Base-by-base conservation (phyloP, 1,140 invertebrate species). In the Euura saliciscinereae region DNA sequence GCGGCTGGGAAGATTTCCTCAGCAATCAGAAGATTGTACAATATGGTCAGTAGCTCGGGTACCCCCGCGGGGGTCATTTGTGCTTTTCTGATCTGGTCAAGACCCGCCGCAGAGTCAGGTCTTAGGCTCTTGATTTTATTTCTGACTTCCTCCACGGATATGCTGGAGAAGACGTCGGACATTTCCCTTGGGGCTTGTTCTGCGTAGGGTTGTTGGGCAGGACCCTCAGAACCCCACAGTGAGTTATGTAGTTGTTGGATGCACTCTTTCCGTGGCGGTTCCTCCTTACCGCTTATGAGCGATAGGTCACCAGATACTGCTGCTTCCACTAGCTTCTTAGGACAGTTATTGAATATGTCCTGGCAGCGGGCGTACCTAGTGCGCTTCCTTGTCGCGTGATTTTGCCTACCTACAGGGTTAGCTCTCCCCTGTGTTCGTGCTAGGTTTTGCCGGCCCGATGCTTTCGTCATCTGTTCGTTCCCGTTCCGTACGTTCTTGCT, bases 1-100 rank as follows among this genome's bases (percentile, higher is more conserved):
- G 13, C 11, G 2, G 10, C 2, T 3, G 78, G 77, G 11, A 70
- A 79, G 0, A 42, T 3, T 2, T 64, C 2, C 0, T 69, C n/a
- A 0, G 45, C 0, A 0, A 77, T 0, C 0, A 80, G 1, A 0
- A 77, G 6, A n/a, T 80, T 78, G 8, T 66, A 80, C 0, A 79
- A 43, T 0, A 72, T 70, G 0, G 74, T 65, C 0, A 75, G n/a
- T 1, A 69, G 11, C 0, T 8, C 8, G 2, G 6, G 11, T 6
- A 59, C 43, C 4, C 65, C 64, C 11, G 0, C 6, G 11, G 42
- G 65, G 4, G 3, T 11, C 0, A 74, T 2, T 7, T 11, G 4
- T 3, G 6, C 45, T 2, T 66, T 66, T 13, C 2, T 66, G n/a
- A 66, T 2, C 2, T 6, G 6, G 2, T 66, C 65, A 2, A 13